phyloP scores from a whole-genome alignment of 2,888 invertebrate species.

The Geotrupes spiniger region DNA sequence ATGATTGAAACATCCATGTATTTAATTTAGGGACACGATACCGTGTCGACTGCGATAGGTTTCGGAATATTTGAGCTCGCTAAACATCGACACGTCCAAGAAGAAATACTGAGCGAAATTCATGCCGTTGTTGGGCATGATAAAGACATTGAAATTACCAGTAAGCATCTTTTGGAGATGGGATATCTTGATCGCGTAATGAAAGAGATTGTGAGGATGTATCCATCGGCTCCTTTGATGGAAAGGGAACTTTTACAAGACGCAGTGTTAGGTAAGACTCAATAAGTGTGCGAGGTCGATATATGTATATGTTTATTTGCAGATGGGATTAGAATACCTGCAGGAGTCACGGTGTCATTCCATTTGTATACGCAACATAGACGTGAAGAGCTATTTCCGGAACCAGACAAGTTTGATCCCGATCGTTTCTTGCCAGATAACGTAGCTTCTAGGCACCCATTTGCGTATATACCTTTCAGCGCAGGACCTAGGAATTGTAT shows the following conservation, averaged over 20 bases:
- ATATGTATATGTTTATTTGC: slow-evolving; percentile 3
- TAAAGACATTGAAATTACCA: slow-evolving; percentile 30
- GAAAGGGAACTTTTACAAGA: slow-evolving; percentile 51
- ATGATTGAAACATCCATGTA: not conserved
- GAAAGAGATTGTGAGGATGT: slow-evolving; percentile 57
- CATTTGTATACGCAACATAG: slow-evolving; percentile 20
- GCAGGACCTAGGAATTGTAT: slow-evolving; percentile 23
- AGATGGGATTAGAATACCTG: slow-evolving; percentile 20
- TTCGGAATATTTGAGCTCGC: slow-evolving; percentile 55
- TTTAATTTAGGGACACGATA: slow-evolving; percentile 53
- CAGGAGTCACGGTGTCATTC: slow-evolving; percentile 19
- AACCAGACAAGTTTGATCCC: slow-evolving; percentile 20
- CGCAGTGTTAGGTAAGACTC: slow-evolving; percentile 25
- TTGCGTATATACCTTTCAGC: slow-evolving; percentile 22
- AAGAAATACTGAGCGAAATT: slow-evolving; percentile 39
- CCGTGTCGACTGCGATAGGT: slow-evolving; percentile 55
- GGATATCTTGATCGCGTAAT: slow-evolving; percentile 58
- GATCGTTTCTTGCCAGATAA: slow-evolving; percentile 21
- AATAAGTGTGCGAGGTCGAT: not conserved
- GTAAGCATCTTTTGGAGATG: slow-evolving; percentile 46
- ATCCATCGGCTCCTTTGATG: slow-evolving; percentile 55
- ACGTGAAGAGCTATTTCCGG: slow-evolving; percentile 16
- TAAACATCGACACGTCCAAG: slow-evolving; percentile 51
- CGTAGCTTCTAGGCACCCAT: slow-evolving; percentile 13
- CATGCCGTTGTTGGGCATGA: slow-evolving; percentile 35